Percentiles rank a stretch among this genome's conserved stretches.
Conservation (phyloP, 2,888 invertebrate species). For the Ophion obscuratus region DNA sequence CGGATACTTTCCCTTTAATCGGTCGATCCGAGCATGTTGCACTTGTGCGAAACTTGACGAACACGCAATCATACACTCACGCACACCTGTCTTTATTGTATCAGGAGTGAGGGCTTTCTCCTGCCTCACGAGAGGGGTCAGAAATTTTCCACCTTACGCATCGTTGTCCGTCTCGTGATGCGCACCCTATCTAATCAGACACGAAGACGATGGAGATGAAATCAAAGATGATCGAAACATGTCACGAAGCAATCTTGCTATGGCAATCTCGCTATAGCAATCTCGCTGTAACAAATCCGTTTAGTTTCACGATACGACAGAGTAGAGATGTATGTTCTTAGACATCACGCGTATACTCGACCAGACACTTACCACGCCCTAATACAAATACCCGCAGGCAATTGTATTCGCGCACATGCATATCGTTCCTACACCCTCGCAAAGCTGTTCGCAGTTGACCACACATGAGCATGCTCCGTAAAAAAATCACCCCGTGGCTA, state of each 20-base stretch:
- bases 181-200: constrained; percentile 19
- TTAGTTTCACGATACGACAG: neutral
- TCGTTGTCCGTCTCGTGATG: constrained; percentile 32
- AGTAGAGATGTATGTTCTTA: neutral
- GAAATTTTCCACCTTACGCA: constrained; percentile 55
- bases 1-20: constrained; percentile 67
- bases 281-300: neutral
- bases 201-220: neutral
- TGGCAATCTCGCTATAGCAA: neutral
- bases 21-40: constrained; percentile 37
- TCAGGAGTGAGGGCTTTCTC: constrained; percentile 46
- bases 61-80: constrained; percentile 16
- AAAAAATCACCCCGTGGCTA: too few relatives aligned
- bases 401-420: too few relatives aligned
- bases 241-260: neutral
- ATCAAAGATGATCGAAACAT: constrained; percentile 36
- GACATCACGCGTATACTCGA: neutral
- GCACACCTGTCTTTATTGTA: neutral
- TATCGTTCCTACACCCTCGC: too few relatives aligned
- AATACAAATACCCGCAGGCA: too few relatives aligned
- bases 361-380: neutral
- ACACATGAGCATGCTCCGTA: too few relatives aligned
- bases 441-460: too few relatives aligned
- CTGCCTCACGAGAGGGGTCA: constrained; percentile 44
- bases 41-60: constrained; percentile 10